These are phyloP conservation scores for Ophonus ardosiacus DNA, from an alignment of 2,888 invertebrate species.

Conservation along the genomic window DNA sequence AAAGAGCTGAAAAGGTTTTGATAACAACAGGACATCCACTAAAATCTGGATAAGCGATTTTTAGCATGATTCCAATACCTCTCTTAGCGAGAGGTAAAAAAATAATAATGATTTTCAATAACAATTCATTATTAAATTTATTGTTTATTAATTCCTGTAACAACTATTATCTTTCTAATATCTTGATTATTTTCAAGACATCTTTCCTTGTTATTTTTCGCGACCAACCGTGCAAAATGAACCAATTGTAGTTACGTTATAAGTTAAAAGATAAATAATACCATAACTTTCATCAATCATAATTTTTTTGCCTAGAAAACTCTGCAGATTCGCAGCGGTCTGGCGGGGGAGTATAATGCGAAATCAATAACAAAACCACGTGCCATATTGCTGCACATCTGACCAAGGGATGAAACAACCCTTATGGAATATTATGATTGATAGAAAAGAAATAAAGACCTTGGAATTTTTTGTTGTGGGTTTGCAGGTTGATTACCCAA, in stretches of 20 bases:
- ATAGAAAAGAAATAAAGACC: not conserved
- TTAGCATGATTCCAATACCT: too few species aligned
- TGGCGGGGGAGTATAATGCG: not conserved
- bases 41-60: too few species aligned
- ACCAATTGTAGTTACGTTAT: not conserved
- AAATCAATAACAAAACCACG: slow-evolving; percentile 49
- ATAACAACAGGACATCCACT: too few species aligned
- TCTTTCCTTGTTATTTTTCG: not conserved
- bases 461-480: not conserved
- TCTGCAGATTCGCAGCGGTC: not conserved
- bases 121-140: too few species aligned
- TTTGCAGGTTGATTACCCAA: too few species aligned
- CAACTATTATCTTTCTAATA: too few species aligned
- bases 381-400: slow-evolving; percentile 30
- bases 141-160: too few species aligned
- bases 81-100: too few species aligned
- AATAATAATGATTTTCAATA: too few species aligned
- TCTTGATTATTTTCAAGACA: not conserved
- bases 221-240: not conserved
- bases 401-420: not conserved
- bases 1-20: too few species aligned
- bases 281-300: slow-evolving; percentile 25
- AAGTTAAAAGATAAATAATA: slow-evolving; percentile 13
- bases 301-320: slow-evolving; percentile 11
- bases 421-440: not conserved